Evolutionary conservation across 2,888 invertebrate genomes (phyloP), one percentile per base, ranked within the genome.

Genomic region (Pheosia tremula): DNA sequence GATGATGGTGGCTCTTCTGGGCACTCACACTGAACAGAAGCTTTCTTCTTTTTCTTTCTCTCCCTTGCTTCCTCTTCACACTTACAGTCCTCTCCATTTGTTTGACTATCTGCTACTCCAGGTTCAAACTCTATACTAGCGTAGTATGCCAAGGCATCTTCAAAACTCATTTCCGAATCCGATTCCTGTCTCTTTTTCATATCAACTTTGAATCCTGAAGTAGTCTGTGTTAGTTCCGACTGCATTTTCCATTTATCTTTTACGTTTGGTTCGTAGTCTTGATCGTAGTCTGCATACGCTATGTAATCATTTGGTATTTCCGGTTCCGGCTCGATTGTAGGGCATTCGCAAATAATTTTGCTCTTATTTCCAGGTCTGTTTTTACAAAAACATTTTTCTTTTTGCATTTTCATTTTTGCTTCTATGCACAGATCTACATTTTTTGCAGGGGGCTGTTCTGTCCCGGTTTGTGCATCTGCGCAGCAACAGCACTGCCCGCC

Each of bases 191-290:
- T 74, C 54, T 60, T 64, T 3, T 45, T 24, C 10, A 64, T 61
- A 49, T 68, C 60, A 45, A 77, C 57, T 70, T 73, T 77, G 59
- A 77, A 77, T 37, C 77, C 77, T 10, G 77, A 75, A 2, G 62
- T 68, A 24, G 68, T 69, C 56, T 73, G 74, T 9, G 77, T 75
- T 56, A 75, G 65, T 24, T 68, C 74, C 0, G 77, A 77, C 52
- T 71, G 65, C 43, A 75, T 68, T 69, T 56, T 56, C 45, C 45
- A 56, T 36, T 45, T 45, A 0, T 11, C 45, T 11, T 45, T 45
- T n/a, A 36, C 0, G 8, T 9, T 24, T 36, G 5, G 5, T 4
- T 56, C 56, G 43, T 43, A 24, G n/a, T 56, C 56, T 10, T 5
- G 5, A 10, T 56, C 56, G 43, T 43, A 24, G n/a, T 56, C 56